phyloP scores from a whole-genome alignment of 2,113 vertebrate species.

The Ophthalmolycus amberensis region DNA sequence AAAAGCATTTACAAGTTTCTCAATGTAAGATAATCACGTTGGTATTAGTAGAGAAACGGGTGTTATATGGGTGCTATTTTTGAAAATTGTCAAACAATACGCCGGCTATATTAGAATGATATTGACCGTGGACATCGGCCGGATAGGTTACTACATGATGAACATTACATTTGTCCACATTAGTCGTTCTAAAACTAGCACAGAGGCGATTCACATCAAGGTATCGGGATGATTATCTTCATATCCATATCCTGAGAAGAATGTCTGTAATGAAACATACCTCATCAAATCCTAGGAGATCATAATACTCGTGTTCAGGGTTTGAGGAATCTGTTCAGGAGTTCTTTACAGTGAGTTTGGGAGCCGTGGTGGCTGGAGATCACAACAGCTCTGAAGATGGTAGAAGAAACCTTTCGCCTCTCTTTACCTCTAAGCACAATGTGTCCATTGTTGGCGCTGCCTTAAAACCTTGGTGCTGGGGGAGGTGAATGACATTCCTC shows the following conservation, averaged over 20 bases:
- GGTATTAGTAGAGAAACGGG: neutral
- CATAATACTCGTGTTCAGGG: neutral
- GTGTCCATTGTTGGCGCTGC: constrained; percentile 63
- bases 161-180: neutral
- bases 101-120: neutral
- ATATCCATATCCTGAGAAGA: neutral
- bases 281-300: neutral
- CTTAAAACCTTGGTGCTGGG: constrained; percentile 55
- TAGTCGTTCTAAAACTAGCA: neutral
- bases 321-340: neutral
- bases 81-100: neutral
- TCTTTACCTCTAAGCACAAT: constrained; percentile 57
- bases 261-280: accelerated
- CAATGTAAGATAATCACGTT: neutral
- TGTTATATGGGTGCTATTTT: neutral
- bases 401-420: constrained; percentile 49
- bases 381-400: constrained; percentile 45
- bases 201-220: neutral
- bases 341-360: constrained; percentile 13
- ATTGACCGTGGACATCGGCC: neutral
- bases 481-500: constrained; percentile 72
- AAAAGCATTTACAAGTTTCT: neutral
- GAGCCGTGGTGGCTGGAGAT: constrained; percentile 22
- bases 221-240: neutral
- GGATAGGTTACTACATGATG: neutral